A percentile compares a stretch with the other conserved stretches of the same genome.
Conservation (phyloP, 2,113 vertebrate genomes). For the Atlantisia rogersi region DNA sequence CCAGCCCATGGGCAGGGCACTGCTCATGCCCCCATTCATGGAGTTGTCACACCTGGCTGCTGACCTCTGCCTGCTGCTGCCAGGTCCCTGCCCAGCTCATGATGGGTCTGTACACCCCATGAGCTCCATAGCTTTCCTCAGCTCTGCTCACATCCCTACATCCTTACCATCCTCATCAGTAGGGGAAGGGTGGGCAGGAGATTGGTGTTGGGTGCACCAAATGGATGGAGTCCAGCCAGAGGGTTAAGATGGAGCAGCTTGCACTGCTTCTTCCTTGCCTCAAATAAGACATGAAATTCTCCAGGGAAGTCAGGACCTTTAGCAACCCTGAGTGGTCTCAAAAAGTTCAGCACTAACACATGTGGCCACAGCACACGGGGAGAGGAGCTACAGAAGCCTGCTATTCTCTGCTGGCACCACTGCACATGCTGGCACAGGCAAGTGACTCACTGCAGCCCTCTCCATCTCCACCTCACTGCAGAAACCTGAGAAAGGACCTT, state of each 20-base stretch:
- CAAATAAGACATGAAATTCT: not conserved
- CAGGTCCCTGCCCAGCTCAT: not conserved
- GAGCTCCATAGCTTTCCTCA: not conserved
- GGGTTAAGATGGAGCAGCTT: not conserved
- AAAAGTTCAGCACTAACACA: not conserved
- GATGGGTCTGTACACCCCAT: accelerated
- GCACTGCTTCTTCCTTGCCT: not conserved
- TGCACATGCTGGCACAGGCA: accelerated
- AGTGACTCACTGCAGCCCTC: not conserved
- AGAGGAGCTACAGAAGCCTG: not conserved
- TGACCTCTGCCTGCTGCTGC: not conserved
- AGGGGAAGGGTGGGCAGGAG: not conserved
- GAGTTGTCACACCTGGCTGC: not conserved
- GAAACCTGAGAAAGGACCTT: not conserved
- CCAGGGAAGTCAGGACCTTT: not conserved
- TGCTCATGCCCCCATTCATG: accelerated
- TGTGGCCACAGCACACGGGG: too few relatives aligned
- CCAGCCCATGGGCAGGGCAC: not conserved
- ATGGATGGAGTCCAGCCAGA: not conserved
- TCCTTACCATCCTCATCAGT: not conserved
- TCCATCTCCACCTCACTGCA: not conserved
- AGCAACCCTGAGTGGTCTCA: not conserved
- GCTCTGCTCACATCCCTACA: not conserved
- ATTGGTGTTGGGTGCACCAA: not conserved
- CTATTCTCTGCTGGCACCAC: not conserved